Percentiles rank a stretch among this genome's conserved stretches.
Conservation (phyloP, 2,888 invertebrate species). For the Agrochola litura region DNA sequence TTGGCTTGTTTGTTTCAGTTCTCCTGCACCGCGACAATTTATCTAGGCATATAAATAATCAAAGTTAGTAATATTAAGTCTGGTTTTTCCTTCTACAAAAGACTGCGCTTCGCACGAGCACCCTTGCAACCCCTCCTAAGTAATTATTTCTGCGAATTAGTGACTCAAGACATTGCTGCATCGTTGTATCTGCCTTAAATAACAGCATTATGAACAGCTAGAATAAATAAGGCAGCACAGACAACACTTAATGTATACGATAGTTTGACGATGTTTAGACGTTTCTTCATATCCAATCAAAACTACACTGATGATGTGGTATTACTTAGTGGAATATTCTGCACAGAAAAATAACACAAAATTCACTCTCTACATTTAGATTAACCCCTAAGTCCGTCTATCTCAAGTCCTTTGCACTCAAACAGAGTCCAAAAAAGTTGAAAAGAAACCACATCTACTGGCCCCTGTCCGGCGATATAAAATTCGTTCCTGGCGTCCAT, state of each 20-base stretch:
- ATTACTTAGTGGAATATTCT: not conserved
- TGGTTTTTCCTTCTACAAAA: not conserved
- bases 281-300: not conserved
- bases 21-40: too few relatives aligned
- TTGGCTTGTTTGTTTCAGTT: too few relatives aligned
- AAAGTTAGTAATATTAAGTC: not conserved
- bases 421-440: conserved; percentile 26
- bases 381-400: not conserved
- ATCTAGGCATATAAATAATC: too few relatives aligned
- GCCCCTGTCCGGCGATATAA: conserved; percentile 37
- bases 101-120: too few relatives aligned
- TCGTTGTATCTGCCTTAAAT: not conserved
- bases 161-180: not conserved
- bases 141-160: not conserved
- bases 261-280: not conserved
- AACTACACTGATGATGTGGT: not conserved
- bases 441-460: conserved; percentile 42
- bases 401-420: conserved; percentile 1
- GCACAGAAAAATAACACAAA: not conserved
- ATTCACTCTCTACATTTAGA: not conserved
- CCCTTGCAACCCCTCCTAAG: not conserved
- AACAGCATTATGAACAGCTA: not conserved
- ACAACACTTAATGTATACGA: too few relatives aligned
- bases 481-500: conserved; percentile 39
- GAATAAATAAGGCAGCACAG: too few relatives aligned